Conservation (phyloP, 2,888 invertebrate genomes). For the Oegoconia quadripuncta region DNA sequence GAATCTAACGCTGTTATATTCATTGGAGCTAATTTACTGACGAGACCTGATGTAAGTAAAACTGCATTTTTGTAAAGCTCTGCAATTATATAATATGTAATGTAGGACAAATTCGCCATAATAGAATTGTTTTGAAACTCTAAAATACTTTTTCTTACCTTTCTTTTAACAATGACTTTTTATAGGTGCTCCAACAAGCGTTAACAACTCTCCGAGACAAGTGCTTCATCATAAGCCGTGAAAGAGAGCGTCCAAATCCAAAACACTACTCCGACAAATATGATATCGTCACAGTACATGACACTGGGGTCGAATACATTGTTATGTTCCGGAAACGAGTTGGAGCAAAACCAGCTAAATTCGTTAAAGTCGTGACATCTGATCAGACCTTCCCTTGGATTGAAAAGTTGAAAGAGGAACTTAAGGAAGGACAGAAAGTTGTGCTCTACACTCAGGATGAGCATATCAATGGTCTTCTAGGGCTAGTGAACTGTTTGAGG, state of each 20-base stretch:
- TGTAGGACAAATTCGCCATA: too few relatives aligned
- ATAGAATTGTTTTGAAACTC: too few relatives aligned
- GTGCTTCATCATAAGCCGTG: constrained; percentile 81
- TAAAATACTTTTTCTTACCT: too few relatives aligned
- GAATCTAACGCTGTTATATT: constrained; percentile 74
- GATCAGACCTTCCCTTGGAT: constrained; percentile 75
- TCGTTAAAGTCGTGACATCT: constrained; percentile 59
- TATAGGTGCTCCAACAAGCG: constrained; percentile 64
- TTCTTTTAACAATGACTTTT: too few relatives aligned
- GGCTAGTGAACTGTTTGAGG: constrained; percentile 92
- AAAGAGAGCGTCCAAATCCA: constrained; percentile 68
- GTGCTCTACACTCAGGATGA: constrained; percentile 84
- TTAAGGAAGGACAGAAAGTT: constrained; percentile 68
- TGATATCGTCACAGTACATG: constrained; percentile 70
- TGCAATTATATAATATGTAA: background rate
- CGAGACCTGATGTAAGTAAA: constrained; percentile 63
- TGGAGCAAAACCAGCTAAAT: constrained; percentile 62
- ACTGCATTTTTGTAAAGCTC: background rate
- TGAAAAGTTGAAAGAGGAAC: constrained; percentile 64
- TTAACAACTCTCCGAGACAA: constrained; percentile 73
- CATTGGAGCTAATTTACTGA: constrained; percentile 73
- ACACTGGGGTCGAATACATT: constrained; percentile 71
- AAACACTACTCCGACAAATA: constrained; percentile 58
- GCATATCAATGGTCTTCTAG: constrained; percentile 87
- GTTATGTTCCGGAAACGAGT: constrained; percentile 74